A percentile compares a stretch with the other conserved stretches of the same genome.
Conservation (phyloP, 2,797 vertebrate genomes). For the Platalea minor region DNA sequence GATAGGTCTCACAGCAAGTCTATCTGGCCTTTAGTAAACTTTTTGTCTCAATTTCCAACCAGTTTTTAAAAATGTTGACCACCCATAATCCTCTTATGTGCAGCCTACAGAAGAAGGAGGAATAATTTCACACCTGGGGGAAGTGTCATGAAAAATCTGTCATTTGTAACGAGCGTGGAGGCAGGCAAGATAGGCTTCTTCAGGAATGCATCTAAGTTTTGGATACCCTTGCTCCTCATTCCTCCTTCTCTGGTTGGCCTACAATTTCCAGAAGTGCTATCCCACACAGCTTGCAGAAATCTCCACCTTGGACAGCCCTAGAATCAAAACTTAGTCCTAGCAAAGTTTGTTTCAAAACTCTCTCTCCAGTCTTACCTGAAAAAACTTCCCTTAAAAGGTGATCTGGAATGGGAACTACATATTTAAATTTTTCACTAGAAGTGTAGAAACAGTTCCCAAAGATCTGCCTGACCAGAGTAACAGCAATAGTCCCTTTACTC, state of each 20-base stretch:
- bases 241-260: background rate
- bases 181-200: background rate
- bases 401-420: background rate
- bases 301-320: background rate
- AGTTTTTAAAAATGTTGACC: background rate
- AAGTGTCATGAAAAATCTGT: slow-evolving; percentile 18
- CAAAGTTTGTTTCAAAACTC: background rate
- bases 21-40: background rate
- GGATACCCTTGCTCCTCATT: background rate
- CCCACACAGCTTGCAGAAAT: background rate
- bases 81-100: background rate
- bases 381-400: background rate
- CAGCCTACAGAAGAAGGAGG: slow-evolving; percentile 1
- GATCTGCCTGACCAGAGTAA: background rate
- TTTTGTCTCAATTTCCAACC: background rate
- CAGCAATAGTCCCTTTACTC: background rate
- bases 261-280: background rate
- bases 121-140: slow-evolving; percentile 25
- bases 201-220: background rate
- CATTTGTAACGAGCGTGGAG: background rate
- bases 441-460: background rate
- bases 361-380: background rate
- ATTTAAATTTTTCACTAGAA: background rate
- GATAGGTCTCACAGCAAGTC: background rate
- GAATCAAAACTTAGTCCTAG: background rate